Conservation (phyloP, 2,888 invertebrate species). For the Acleris holmiana region DNA sequence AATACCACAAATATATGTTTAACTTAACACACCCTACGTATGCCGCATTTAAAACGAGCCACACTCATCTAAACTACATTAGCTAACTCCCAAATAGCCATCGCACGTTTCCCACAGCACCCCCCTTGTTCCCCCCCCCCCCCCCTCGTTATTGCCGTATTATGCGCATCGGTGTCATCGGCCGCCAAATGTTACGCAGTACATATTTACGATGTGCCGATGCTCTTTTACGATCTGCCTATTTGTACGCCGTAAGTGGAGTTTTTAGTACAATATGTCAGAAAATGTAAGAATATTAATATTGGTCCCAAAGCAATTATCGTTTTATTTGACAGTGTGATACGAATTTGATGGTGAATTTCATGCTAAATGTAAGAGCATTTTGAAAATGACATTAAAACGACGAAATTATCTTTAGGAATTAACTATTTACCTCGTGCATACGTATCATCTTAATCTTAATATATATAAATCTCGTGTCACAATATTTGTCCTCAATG, state of each 20-base stretch:
- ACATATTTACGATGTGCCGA: slow-evolving; percentile 26
- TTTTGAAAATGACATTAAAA: no score
- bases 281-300: background rate
- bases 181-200: slow-evolving; percentile 11
- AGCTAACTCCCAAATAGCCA: background rate
- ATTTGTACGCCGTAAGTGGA: slow-evolving; percentile 23
- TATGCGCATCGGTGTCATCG: slow-evolving; percentile 5
- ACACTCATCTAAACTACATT: no score
- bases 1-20: no score
- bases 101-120: background rate
- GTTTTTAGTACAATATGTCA: slow-evolving; percentile 1
- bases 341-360: no score
- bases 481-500: no score
- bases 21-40: no score
- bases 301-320: background rate
- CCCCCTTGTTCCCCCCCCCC: background rate
- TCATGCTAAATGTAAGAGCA: no score
- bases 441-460: no score
- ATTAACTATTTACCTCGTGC: no score
- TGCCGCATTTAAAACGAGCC: no score
- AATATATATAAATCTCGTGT: no score
- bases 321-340: background rate
- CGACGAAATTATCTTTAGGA: no score
- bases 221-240: slow-evolving; percentile 22
- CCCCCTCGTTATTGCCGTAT: slow-evolving; percentile 7